phyloP scores from a whole-genome alignment of 64 coral and sea anemone genomes.

The Hydrozoanthus tunicans region DNA sequence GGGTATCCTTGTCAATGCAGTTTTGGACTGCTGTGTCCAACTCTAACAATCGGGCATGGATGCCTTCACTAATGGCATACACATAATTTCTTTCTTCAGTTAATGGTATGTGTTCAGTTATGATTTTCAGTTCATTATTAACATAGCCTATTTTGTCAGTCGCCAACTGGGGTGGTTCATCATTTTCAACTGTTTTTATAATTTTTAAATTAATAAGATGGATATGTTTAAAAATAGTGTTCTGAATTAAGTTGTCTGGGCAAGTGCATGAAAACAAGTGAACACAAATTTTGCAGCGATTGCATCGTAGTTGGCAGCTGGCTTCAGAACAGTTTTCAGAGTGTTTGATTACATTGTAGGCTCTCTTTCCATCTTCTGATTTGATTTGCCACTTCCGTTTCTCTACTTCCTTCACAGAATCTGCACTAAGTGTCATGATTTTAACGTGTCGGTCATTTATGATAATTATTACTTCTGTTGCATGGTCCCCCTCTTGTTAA shows the following conservation, averaged over 20 bases:
- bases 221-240: slow-evolving; percentile 65
- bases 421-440: not conserved
- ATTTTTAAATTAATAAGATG: slow-evolving; percentile 37
- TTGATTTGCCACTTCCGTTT: not conserved
- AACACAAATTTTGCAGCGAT: slow-evolving; percentile 59
- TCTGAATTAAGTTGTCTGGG: slow-evolving; percentile 55
- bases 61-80: not conserved
- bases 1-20: slow-evolving; percentile 1
- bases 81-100: not conserved
- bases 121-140: not conserved
- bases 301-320: slow-evolving; percentile 37
- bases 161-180: not conserved
- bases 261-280: slow-evolving; percentile 61
- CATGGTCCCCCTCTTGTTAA: slow-evolving; percentile 63
- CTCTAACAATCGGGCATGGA: not conserved
- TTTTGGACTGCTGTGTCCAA: not conserved
- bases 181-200: not conserved
- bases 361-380: slow-evolving; percentile 3
- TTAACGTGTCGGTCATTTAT: slow-evolving; percentile 40
- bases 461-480: not conserved
- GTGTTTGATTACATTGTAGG: slow-evolving; percentile 47
- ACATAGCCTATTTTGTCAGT: slow-evolving; percentile 3
- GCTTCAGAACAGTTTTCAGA: slow-evolving; percentile 1
- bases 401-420: not conserved
- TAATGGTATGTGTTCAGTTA: not conserved